Base-by-base conservation (phyloP, 2,888 invertebrate species). In the Clostera curtula region DNA sequence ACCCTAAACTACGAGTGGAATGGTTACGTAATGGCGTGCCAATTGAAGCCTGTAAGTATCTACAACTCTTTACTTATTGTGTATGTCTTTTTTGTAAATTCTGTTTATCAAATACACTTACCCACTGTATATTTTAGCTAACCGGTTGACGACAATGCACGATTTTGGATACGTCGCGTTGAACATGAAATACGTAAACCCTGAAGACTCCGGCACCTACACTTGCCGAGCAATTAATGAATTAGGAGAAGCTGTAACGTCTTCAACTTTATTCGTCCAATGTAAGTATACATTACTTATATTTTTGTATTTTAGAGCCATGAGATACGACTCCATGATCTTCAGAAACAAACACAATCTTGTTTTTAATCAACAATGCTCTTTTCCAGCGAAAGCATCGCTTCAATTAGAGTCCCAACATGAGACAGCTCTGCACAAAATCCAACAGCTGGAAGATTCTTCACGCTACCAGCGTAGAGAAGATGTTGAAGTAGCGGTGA, bases 131-230 rank as follows among this genome's bases (percentile, higher is more conserved):
- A n/a, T n/a, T n/a, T n/a, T n/a, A 91, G 91, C 95, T n/a, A 95
- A 95, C 63, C 93, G 95, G 34, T 86, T 93, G 14, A 93, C 94
- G 20, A 96, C 97, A 5, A 95, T 97, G 92, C 96, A 98, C 64
- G 98, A 99, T 69, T 98, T 98, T 67, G 98, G 98, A 24, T 98
- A 97, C 67, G 98, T 98, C 12, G 96, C 97, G 18, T 84, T 96
- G 9, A 96, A 96, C 55, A 93, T 96, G 93, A 95, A 95, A 65
- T 95, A 95, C 54, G 95, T 95, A 0, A 94, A 94, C 61, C 96
- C 97, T 11, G 96, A 96, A 73, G 98, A 98, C 77, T 95, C 96
- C 2, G 98, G 98, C 22, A 95, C 96, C 18, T 98, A 98, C 71
- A 97, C 97, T 2, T 96, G 97, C 66, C 89, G 96, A 31, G 97